Evolutionary conservation across 92 coral and sea anemone species (phyloP), one percentile per base, ranked within the genome.

Genomic region (Palythoa grandiflora): DNA sequence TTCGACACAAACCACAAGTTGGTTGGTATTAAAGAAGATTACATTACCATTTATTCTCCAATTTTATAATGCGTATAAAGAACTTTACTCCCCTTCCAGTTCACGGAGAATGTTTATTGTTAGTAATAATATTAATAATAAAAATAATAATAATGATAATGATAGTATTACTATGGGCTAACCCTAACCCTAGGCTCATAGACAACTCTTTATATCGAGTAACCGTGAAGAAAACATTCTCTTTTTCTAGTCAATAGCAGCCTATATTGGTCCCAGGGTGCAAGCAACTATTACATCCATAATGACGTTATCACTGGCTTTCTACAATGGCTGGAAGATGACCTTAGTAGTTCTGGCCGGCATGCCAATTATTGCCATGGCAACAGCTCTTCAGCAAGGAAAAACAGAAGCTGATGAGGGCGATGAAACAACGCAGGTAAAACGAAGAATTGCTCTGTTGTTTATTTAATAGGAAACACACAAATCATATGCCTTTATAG

Each of bases 251-350:
- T 93, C 98, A 2, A 88, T 95, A 53, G 98, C 92, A 19, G 89
- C 86, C 63, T 91, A 88, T 79, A 88, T 95, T 20, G 98, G 98
- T 20, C 88, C 96, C 71, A 92, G 85, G 54, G 99, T 95, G 19
- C 96, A 96, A 78, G 89, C 94, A 55, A 91, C 91, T 79, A 88
- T 96, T 52, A 93, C 99, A 1, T 89, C 93, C 20, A n/a, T 92
- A n/a, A 73, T 91, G 76, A 96, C 96, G 12, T 90, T 96, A 70
- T 92, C 90, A 38, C 75, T 96, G 77, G 94, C 99, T 9, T 86
- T 96, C 11, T 89, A 93, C 36, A 92, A 94, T 54, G 98, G 99
- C 38, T 96, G 99, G 99, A 96, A 95, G 90, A 96, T 96, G 99
- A 95, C 99, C 9, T 84, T 96, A 36, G 98, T 96, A 10, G 98